A percentile compares a stretch with the other conserved stretches of the same genome.
Conservation (phyloP, 1,140 invertebrate genomes). For the Dufourea novaeangliae region DNA sequence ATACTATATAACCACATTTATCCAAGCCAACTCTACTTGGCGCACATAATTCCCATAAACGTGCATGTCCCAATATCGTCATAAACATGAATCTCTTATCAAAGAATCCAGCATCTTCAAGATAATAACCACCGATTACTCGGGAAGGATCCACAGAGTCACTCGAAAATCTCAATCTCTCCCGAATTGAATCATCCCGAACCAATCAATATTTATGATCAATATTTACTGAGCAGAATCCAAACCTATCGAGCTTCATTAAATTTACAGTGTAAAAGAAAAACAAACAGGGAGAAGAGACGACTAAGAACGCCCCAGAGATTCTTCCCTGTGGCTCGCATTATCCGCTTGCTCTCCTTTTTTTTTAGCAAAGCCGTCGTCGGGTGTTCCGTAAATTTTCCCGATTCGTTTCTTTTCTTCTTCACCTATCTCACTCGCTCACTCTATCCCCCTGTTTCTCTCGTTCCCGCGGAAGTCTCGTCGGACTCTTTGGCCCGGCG, state of each 20-base stretch:
- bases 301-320: not conserved
- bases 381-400: not conserved
- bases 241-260: constrained; percentile 15
- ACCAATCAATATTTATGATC: not conserved
- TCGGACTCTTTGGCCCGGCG: constrained; percentile 14
- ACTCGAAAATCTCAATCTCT: not conserved
- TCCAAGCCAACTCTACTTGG: not conserved
- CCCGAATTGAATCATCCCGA: not conserved
- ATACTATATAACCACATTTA: not conserved
- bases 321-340: not conserved
- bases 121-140: not conserved
- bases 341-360: not conserved
- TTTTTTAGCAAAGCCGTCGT: not conserved
- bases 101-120: not conserved
- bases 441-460: not conserved
- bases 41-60: not conserved
- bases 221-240: not conserved
- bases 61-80: not conserved
- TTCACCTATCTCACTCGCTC: not conserved
- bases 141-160: not conserved
- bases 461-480: not conserved
- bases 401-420: not conserved
- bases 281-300: not conserved
- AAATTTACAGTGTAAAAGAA: not conserved
- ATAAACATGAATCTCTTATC: not conserved